These are phyloP conservation scores for Eumaeus atala DNA, from an alignment of 1,140 invertebrate genomes.

Conservation along the genomic window DNA sequence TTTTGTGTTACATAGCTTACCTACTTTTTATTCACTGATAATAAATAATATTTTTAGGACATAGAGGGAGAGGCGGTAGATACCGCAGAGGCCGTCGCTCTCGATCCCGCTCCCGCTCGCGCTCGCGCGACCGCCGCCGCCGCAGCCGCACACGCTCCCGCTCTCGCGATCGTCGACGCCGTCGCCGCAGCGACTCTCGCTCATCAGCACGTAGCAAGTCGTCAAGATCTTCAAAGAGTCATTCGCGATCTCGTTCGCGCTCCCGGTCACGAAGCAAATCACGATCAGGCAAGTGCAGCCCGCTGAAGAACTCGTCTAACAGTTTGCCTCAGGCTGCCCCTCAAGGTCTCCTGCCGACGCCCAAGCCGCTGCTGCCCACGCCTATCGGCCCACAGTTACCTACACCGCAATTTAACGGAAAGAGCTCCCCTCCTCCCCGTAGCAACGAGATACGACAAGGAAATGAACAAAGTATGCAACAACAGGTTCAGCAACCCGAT, in stretches of 20 bases:
- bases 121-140: conserved; percentile 52
- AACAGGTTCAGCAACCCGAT: conserved; percentile 29
- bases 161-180: conserved; percentile 57
- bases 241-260: conserved; percentile 48
- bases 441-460: conserved; percentile 28
- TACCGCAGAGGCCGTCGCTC: conserved; percentile 58
- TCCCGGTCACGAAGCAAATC: conserved; percentile 67
- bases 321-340: conserved; percentile 43
- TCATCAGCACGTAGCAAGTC: conserved; percentile 53
- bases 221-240: conserved; percentile 60
- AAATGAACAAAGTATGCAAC: conserved; percentile 25
- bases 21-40: too few species aligned
- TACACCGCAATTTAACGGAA: conserved; percentile 30
- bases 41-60: conserved; percentile 48
- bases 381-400: conserved; percentile 54
- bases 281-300: conserved; percentile 74
- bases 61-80: conserved; percentile 63
- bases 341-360: conserved; percentile 58
- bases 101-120: conserved; percentile 49
- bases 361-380: conserved; percentile 57
- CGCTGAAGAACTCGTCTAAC: conserved; percentile 51
- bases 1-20: too few species aligned
- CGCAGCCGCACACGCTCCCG: conserved; percentile 51
- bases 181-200: conserved; percentile 58
- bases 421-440: conserved; percentile 29